Percentiles rank a stretch among this genome's conserved stretches.
Evolutionary conservation across 2,888 invertebrate species (phyloP).

Genomic region (Pachycephus smyrnensis): DNA sequence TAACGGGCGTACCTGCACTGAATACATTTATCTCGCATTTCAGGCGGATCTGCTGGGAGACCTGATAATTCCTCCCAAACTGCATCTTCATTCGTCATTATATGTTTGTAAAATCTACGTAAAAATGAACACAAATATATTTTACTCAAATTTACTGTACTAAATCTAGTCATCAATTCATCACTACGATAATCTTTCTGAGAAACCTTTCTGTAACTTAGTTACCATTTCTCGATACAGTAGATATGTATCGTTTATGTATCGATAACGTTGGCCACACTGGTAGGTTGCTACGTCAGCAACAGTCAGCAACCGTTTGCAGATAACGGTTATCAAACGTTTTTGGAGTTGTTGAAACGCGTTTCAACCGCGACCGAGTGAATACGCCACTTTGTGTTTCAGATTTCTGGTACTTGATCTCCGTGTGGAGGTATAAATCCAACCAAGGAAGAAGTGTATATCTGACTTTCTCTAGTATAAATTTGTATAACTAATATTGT

Average conservation of each 20-base stretch:
- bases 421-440: background rate
- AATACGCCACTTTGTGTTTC: background rate
- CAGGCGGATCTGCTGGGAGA: slow-evolving; percentile 82
- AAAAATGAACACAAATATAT: background rate
- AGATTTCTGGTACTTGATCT: background rate
- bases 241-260: background rate
- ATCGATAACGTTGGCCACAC: background rate
- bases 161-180: background rate
- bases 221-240: background rate
- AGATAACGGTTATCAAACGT: background rate
- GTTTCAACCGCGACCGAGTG: background rate
- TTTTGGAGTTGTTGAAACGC: background rate
- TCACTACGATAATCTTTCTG: background rate
- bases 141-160: background rate
- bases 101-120: background rate
- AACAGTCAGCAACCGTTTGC: background rate
- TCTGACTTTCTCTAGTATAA: background rate
- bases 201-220: background rate
- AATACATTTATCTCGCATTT: slow-evolving; percentile 77
- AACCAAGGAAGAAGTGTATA: background rate
- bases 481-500: background rate
- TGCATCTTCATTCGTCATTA: slow-evolving; percentile 43
- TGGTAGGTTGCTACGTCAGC: background rate
- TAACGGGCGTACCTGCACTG: slow-evolving; percentile 77
- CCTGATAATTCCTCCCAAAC: slow-evolving; percentile 80